phyloP scores from a whole-genome alignment of 2,797 vertebrate genomes.

The Sebastes melanostomus region DNA sequence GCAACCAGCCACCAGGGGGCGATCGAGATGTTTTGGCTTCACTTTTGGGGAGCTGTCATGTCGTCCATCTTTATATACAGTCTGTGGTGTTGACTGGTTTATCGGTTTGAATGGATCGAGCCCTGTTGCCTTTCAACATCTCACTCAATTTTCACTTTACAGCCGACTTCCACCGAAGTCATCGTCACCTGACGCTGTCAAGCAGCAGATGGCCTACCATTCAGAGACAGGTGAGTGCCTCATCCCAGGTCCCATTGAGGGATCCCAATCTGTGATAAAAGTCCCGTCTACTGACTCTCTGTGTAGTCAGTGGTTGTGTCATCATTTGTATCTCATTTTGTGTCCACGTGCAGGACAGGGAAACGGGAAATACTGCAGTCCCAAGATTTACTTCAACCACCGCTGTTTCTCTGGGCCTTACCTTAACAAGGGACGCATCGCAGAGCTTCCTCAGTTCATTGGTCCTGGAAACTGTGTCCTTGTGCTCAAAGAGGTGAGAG shows the following conservation, averaged over 20 bases:
- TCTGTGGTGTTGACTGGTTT: background rate
- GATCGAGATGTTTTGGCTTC: too few relatives aligned
- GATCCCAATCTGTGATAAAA: background rate
- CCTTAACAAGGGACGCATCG: slow-evolving; percentile 98
- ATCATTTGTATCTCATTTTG: slow-evolving; percentile 4
- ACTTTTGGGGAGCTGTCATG: too few relatives aligned
- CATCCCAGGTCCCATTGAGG: background rate
- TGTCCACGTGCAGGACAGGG: slow-evolving; percentile 80
- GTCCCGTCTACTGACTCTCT: background rate
- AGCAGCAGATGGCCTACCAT: slow-evolving; percentile 77
- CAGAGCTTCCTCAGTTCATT: slow-evolving; percentile 96
- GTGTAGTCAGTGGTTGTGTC: background rate
- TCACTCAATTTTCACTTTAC: slow-evolving; percentile 30
- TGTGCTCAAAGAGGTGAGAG: slow-evolving; percentile 94
- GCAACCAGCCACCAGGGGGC: too few relatives aligned
- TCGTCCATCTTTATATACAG: too few relatives aligned
- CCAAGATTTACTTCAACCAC: slow-evolving; percentile 99
- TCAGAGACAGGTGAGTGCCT: slow-evolving; percentile 78
- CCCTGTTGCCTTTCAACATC: background rate
- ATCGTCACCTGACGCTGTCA: slow-evolving; percentile 78
- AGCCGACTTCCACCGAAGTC: slow-evolving; percentile 78
- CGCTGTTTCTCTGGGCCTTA: slow-evolving; percentile 99
- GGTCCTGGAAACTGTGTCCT: slow-evolving; percentile 98
- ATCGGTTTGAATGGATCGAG: background rate
- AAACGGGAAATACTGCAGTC: slow-evolving; percentile 96